Conservation (phyloP, 2,113 vertebrate genomes). For the Halcyon malimbica region DNA sequence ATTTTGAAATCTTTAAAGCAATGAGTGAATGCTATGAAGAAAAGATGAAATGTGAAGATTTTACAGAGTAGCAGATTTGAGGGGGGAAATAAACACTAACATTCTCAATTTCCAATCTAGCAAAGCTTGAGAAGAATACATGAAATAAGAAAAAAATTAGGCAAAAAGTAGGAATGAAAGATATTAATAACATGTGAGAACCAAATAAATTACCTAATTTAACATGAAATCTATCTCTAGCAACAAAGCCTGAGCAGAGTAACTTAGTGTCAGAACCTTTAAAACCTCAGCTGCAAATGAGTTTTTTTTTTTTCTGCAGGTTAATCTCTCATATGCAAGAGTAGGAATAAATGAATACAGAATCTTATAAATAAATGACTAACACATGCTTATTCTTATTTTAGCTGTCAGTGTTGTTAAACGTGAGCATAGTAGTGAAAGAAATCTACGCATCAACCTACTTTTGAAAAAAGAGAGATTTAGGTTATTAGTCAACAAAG, state of each 20-base stretch:
- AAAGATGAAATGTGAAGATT: not conserved
- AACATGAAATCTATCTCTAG: not conserved
- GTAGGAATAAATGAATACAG: constrained; percentile 21
- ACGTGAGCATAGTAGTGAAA: not conserved
- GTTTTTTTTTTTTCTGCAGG: not conserved
- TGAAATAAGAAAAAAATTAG: not conserved
- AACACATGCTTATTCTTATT: not conserved
- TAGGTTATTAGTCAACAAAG: not conserved
- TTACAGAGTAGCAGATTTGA: not conserved
- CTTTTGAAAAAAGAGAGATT: not conserved
- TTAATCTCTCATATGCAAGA: not conserved
- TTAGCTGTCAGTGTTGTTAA: not conserved
- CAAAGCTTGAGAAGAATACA: not conserved
- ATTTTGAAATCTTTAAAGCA: not conserved
- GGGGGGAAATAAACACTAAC: not conserved
- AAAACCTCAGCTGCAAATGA: not conserved
- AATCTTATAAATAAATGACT: not conserved
- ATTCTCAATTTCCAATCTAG: not conserved
- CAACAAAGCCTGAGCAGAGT: not conserved
- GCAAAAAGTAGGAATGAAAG: not conserved
- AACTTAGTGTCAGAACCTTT: not conserved
- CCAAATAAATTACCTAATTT: constrained; percentile 9
- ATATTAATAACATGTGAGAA: not conserved
- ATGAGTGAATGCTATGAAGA: not conserved
- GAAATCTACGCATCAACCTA: not conserved